phyloP scores from a whole-genome alignment of 2,113 vertebrate species.

The Tragulus kanchil region DNA sequence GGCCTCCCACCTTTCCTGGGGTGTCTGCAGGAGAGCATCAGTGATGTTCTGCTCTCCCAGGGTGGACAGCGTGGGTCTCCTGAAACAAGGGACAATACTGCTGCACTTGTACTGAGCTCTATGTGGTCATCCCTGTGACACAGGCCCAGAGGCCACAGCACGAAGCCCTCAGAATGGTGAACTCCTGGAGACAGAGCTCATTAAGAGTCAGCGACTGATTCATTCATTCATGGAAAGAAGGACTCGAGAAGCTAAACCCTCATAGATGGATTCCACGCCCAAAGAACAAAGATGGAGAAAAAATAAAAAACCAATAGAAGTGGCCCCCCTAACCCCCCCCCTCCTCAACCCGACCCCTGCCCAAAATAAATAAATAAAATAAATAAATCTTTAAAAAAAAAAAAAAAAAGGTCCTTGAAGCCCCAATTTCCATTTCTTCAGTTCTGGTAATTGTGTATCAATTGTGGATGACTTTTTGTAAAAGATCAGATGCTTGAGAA shows the following conservation, averaged over 20 bases:
- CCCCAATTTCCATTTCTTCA: not conserved
- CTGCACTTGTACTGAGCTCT: not conserved
- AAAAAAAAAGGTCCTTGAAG: too few species aligned
- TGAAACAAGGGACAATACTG: not conserved
- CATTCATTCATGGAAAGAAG: not conserved
- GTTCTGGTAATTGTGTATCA: not conserved
- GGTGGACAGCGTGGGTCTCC: accelerated
- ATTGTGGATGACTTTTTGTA: not conserved
- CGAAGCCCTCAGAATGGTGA: not conserved
- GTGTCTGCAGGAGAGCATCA: not conserved
- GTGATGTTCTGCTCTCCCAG: not conserved
- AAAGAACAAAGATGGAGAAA: too few species aligned
- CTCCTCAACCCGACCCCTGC: too few species aligned
- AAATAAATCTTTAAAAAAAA: too few species aligned
- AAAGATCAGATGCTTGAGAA: not conserved
- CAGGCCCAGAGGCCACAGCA: not conserved
- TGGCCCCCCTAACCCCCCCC: too few species aligned
- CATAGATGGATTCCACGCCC: not conserved
- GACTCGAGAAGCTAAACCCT: not conserved
- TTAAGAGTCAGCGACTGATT: not conserved
- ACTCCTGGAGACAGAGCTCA: not conserved
- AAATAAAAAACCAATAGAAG: too few species aligned
- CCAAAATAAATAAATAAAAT: too few species aligned
- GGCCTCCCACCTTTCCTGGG: not conserved
- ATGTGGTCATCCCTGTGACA: not conserved